A percentile compares a stretch with the other conserved stretches of the same genome.
Evolutionary conservation across 2,797 vertebrate genomes (phyloP).

Genomic region (Myoxocephalus aenaeus): DNA sequence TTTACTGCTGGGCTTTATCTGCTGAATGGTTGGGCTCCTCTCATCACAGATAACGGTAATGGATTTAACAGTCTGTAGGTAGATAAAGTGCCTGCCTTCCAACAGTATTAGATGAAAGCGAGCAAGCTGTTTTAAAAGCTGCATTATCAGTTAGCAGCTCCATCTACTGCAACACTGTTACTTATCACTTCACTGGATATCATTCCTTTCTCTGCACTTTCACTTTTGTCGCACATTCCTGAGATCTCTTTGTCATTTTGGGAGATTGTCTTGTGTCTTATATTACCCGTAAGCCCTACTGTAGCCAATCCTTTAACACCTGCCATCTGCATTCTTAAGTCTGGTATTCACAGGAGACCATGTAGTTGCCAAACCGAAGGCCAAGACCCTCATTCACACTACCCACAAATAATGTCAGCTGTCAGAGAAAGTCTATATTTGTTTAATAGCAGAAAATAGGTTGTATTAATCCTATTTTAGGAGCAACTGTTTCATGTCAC

Average conservation of each 20-base stretch:
- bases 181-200: constrained; percentile 36
- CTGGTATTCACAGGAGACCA: constrained; percentile 4
- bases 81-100: constrained; percentile 49
- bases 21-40: constrained; percentile 10
- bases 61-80: constrained; percentile 22
- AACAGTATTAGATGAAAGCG: constrained; percentile 24
- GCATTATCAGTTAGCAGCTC: constrained; percentile 53
- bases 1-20: constrained; percentile 6
- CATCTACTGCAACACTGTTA: constrained; percentile 6
- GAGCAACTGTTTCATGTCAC: background rate
- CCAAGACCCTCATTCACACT: background rate
- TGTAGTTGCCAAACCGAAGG: background rate
- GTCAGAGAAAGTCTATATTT: background rate
- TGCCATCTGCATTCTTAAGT: constrained; percentile 38
- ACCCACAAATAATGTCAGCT: background rate
- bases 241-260: constrained; percentile 32
- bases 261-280: constrained; percentile 50
- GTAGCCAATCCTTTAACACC: constrained; percentile 43
- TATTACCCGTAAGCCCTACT: constrained; percentile 32
- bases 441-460: background rate
- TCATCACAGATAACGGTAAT: constrained; percentile 39
- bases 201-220: constrained; percentile 47
- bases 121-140: constrained; percentile 35
- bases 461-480: too few relatives aligned
- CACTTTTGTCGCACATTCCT: constrained; percentile 46